Evolutionary conservation across 2,888 invertebrate species (phyloP), one percentile per base, ranked within the genome.

Genomic region (Stegana nigrithorax): DNA sequence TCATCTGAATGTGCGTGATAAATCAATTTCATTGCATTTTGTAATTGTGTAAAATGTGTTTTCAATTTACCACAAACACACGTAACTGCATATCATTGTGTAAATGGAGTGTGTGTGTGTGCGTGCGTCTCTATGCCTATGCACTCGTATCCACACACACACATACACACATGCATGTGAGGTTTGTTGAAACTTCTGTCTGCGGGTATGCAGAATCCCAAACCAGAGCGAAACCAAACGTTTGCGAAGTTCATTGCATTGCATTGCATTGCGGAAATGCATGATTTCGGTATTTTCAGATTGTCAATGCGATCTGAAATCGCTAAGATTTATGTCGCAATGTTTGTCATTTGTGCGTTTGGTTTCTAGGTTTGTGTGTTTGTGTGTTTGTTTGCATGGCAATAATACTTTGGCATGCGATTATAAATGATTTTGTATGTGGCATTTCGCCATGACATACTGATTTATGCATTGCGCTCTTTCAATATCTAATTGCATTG

Each of bases 41-140:
- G 75, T 75, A 77, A 75, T 75, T 75, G 75, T 77, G 78, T 71
- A 75, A 75, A 75, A 75, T 75, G 77, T 75, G 72, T 75, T 77
- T 77, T 75, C 75, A 75, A 75, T 75, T 75, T 77, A 68, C 59
- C 65, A 60, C 29, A 62, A 51, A 42, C 64, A 61, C 19, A 36
- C 27, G 12, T 4, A 32, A 25, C 32, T 7, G 25, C 29, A 32
- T n/a, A 32, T 32, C 26, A 27, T 17, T 51, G n/a, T 4, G 25
- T 21, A 47, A 23, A 36, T 36, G 10, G 59, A 27, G 21, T 21
- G 36, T 25, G 26, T 32, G 47, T 29, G 21, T 14, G 45, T 47
- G 59, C n/a, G 17, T 21, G 17, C 29, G 42, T 39, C n/a, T n/a
- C n/a, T n/a, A n/a, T n/a, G n/a, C n/a, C n/a, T n/a, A n/a, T 10